Conservation (phyloP, 1,140 invertebrate genomes). For the Ylistrum balloti region DNA sequence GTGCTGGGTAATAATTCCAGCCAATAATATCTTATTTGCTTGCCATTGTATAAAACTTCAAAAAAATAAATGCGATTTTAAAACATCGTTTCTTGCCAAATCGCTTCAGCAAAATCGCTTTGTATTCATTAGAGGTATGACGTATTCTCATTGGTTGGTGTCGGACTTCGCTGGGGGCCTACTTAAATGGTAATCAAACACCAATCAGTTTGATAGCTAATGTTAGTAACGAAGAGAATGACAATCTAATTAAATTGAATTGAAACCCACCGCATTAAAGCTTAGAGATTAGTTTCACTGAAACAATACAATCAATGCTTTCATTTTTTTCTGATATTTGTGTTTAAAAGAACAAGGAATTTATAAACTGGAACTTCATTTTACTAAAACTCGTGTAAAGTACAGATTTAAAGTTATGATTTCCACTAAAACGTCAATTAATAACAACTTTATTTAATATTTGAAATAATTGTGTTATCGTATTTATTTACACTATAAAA, state of each 20-base stretch:
- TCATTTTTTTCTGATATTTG: background rate
- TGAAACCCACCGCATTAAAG: background rate
- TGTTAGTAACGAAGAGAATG: background rate
- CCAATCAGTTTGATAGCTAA: background rate
- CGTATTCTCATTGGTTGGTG: background rate
- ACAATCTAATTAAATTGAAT: background rate
- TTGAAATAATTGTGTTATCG: background rate
- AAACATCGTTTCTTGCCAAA: background rate
- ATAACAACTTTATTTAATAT: background rate
- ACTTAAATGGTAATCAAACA: background rate
- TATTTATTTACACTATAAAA: too few species aligned
- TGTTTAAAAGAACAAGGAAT: background rate
- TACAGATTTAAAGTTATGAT: background rate
- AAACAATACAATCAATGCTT: background rate
- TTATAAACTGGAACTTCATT: background rate
- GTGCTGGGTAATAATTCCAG: background rate
- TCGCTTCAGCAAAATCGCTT: background rate
- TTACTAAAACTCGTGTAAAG: background rate
- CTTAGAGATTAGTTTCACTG: background rate
- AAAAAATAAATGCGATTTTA: background rate
- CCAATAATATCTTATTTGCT: background rate
- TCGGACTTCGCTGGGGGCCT: slow-evolving; percentile 17
- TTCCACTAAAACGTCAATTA: background rate
- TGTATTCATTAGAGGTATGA: background rate
- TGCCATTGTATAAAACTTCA: background rate